Base-by-base conservation (phyloP, 2,797 vertebrate species). In the Spinibarbus caldwelli region DNA sequence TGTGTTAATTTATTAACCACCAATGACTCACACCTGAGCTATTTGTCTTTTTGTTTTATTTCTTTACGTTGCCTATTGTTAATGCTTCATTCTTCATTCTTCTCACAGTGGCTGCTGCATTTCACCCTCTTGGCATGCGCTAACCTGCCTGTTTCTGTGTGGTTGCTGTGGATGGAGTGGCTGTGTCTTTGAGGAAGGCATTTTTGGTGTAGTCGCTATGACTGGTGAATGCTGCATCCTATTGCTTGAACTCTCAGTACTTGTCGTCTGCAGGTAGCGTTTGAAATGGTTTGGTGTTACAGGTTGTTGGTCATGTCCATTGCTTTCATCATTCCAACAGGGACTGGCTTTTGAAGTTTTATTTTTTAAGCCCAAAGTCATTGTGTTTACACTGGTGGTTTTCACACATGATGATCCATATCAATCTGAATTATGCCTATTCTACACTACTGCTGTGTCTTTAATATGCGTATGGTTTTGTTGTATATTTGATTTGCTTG, bases 381-480 rank as follows among this genome's bases (percentile, higher is more conserved):
- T 29, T 64, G 9, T 67, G 17, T 36, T 36, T 36, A 10, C 67
- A 68, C 34, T 38, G 19, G 9, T 68, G 9, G 31, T 10, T 23
- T 68, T 36, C 8, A 12, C 5, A 38, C 10, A 41, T 41, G 10
- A n/a, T 36, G 17, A 36, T 36, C 67, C 2, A 70, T 14, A 26
- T 15, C 41, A 72, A n/a, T 57, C 49, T 77, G 6, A 57, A 36
- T 57, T 54, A 54, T 6, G 31, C 31, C 49, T 77, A 36, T 76
- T 29, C 29, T 75, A 76, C 10, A 5, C 14, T 52, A 11, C 43
- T 49, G 43, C 2, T 49, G 29, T 2, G 73, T 57, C 21, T 77
- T 77, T 77, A 57, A 34, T 77, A n/a, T 54, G 21, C n/a, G n/a
- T n/a, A 54, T 77, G 12, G 23, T 77, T 52, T 52, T 38, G 14